Evolutionary conservation across 2,113 vertebrate species (phyloP), one percentile per base, ranked within the genome.

Genomic region (Struthidea cinerea): DNA sequence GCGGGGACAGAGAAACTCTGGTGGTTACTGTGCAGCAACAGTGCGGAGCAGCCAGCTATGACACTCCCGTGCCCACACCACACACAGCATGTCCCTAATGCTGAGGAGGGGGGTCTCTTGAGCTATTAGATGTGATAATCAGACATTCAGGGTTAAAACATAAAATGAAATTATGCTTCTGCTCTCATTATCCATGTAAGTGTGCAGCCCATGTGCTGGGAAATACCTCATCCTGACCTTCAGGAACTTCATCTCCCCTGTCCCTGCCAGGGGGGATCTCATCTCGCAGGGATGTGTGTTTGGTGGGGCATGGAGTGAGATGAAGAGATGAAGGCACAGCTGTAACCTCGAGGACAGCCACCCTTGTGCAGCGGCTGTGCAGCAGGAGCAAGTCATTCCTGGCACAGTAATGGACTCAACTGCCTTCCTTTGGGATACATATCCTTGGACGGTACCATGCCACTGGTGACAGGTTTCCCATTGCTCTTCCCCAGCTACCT

Each of bases 321-420:
- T 33, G 44, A 53, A 52, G 30, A 74, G 52, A 16, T 1, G 1
- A 67, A 59, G 27, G 70, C 8, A 50, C 0, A 0, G 35, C 10
- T 60, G 28, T 53, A 42, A 37, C 35, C 1, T 1, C 0, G 1
- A 44, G 46, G 59, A 59, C 19, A 67, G n/a, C 8, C 39, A 28
- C 8, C 22, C 13, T 47, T 44, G 42, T 13, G 10, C 52, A 16
- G 42, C 0, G 0, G 18, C 49, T 61, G 39, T 16, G 26, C 32
- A 39, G 27, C 47, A 60, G 57, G 35, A 85, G 8, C 0, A 0
- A 28, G 26, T 24, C 53, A 56, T 22, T 68, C 74, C 82, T 2
- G 0, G 19, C 1, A 2, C 16, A 42, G 28, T 2, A 11, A 59
- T 8, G 56, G 24, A 26, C 24, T 60, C 6, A 0, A 0, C 50